Evolutionary conservation across 2,888 invertebrate genomes (phyloP).

Genomic region (Dromius quadrimaculatus): DNA sequence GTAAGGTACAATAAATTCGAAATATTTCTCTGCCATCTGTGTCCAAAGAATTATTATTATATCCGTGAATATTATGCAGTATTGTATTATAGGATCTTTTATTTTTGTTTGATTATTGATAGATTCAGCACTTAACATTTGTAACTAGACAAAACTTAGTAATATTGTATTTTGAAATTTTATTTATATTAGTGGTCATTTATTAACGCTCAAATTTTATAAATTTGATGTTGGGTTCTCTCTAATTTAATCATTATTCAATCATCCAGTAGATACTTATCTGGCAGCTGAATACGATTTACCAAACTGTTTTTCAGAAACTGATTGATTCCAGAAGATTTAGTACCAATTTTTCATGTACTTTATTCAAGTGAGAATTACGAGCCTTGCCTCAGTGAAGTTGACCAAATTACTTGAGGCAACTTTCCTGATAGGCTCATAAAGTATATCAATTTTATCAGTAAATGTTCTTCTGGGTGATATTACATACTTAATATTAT

Average conservation of each 20-base stretch:
- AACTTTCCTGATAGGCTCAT: too few relatives aligned
- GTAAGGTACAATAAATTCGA: constrained; percentile 4
- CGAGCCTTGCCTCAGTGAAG: too few relatives aligned
- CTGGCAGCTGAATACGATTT: not conserved
- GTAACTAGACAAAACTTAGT: not conserved
- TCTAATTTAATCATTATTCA: not conserved
- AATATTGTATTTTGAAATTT: constrained; percentile 9
- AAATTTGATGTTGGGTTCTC: constrained; percentile 1
- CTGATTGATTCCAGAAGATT: too few relatives aligned
- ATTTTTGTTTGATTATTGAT: not conserved
- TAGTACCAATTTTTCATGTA: too few relatives aligned
- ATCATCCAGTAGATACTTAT: not conserved
- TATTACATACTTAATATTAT: too few relatives aligned
- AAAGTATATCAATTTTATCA: too few relatives aligned
- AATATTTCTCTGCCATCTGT: constrained; percentile 3
- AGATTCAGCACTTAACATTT: constrained; percentile 18
- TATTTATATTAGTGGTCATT: constrained; percentile 15
- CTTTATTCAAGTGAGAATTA: too few relatives aligned
- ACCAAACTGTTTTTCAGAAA: too few relatives aligned
- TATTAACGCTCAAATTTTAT: constrained; percentile 29
- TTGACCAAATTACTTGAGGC: too few relatives aligned
- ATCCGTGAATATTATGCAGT: constrained; percentile 23
- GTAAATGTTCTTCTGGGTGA: too few relatives aligned
- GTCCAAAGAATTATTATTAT: constrained; percentile 15
- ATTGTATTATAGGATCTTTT: constrained; percentile 1